Conservation (phyloP, 2,888 invertebrate genomes). For the Cantharis nigra region DNA sequence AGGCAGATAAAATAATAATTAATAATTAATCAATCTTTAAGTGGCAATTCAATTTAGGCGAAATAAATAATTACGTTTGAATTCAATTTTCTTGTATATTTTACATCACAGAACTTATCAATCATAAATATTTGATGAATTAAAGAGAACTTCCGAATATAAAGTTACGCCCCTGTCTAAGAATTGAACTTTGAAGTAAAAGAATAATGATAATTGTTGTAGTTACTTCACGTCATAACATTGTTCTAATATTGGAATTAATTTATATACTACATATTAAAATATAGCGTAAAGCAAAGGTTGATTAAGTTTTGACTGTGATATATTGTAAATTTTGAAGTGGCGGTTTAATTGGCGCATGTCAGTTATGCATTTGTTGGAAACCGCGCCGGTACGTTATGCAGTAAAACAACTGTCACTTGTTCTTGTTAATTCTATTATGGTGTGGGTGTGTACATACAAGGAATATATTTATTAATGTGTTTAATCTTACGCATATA, state of each 20-base stretch:
- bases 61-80: not conserved
- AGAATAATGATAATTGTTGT: not conserved
- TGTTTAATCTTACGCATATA: conserved; percentile 1
- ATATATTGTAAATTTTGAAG: not conserved
- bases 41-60: not conserved
- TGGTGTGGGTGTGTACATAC: conserved; percentile 35
- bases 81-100: not conserved
- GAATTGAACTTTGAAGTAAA: not conserved
- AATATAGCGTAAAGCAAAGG: not conserved
- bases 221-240: not conserved
- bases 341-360: conserved; percentile 27
- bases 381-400: conserved; percentile 33
- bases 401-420: conserved; percentile 37
- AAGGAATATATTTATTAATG: conserved; percentile 12
- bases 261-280: not conserved
- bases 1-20: not conserved
- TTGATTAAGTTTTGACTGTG: not conserved
- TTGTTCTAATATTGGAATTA: not conserved
- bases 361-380: conserved; percentile 24
- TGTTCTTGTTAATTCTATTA: conserved; percentile 35
- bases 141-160: not conserved
- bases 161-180: not conserved
- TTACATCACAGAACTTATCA: not conserved
- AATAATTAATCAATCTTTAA: not conserved
- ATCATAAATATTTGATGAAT: not conserved